Evolutionary conservation across 2,888 invertebrate genomes (phyloP).

Genomic region (Yponomeuta cagnagella): DNA sequence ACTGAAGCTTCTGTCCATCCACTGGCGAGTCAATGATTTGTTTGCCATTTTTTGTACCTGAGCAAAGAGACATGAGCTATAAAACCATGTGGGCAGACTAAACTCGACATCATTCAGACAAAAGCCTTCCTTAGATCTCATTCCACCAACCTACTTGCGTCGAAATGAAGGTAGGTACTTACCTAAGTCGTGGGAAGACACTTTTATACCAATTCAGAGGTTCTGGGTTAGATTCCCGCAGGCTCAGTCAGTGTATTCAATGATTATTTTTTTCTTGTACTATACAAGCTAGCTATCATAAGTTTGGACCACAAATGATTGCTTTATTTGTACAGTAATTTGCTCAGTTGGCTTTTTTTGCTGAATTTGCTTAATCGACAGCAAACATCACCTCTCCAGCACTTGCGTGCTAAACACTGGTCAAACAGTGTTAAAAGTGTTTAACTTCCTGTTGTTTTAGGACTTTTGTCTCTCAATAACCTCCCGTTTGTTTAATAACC

Average conservation of each 20-base stretch:
- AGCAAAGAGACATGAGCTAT: slow-evolving; percentile 34
- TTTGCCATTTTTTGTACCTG: slow-evolving; percentile 35
- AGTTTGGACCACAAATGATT: too few species aligned
- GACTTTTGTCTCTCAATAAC: too few species aligned
- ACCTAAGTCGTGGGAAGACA: background rate
- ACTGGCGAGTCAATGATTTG: slow-evolving; percentile 28
- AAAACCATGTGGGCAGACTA: slow-evolving; percentile 33
- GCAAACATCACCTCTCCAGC: background rate
- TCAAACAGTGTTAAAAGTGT: background rate
- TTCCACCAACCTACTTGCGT: slow-evolving; percentile 18
- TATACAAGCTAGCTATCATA: too few species aligned
- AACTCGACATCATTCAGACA: slow-evolving; percentile 39
- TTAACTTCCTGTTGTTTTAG: background rate
- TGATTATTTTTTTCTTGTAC: too few species aligned
- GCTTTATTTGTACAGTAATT: background rate
- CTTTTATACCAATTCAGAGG: too few species aligned
- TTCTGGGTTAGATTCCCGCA: too few species aligned
- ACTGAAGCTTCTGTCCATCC: background rate
- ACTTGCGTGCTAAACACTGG: background rate
- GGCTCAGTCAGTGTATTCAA: too few species aligned
- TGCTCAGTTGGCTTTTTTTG: background rate
- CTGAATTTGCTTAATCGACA: too few species aligned
- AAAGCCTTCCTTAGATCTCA: slow-evolving; percentile 46
- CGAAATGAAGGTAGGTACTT: slow-evolving; percentile 55
- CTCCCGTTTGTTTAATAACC: background rate